phyloP scores from a whole-genome alignment of 1,140 invertebrate species.

The Caenorhabditis brenneri region DNA sequence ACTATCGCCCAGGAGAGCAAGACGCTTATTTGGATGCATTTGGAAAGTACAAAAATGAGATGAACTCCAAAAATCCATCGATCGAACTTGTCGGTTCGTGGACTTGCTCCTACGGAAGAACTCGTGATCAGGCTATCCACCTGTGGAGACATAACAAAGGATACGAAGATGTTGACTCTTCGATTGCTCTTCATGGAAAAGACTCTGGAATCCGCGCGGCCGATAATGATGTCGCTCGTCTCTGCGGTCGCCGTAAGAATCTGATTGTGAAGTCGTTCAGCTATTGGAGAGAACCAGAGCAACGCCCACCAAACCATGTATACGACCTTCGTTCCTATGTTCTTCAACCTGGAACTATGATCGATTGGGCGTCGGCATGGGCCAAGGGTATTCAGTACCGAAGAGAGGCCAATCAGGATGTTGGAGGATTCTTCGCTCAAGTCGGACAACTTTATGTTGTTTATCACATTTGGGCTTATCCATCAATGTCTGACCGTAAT shows the following conservation, averaged over 20 bases:
- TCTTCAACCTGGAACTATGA: conserved; percentile 69
- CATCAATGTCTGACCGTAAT: conserved; percentile 62
- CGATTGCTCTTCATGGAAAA: conserved; percentile 51
- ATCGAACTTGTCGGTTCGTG: conserved; percentile 66
- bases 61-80: conserved; percentile 50
- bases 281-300: conserved; percentile 68
- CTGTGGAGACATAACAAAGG: conserved; percentile 68
- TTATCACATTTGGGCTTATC: conserved; percentile 70
- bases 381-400: conserved; percentile 69
- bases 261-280: conserved; percentile 60
- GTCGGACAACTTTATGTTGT: conserved; percentile 69
- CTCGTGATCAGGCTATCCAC: conserved; percentile 69
- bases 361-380: conserved; percentile 71
- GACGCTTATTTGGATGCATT: conserved; percentile 61
- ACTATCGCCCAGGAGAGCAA: conserved; percentile 58
- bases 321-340: conserved; percentile 69
- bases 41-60: conserved; percentile 57
- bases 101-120: conserved; percentile 65
- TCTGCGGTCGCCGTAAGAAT: conserved; percentile 59
- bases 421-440: conserved; percentile 69
- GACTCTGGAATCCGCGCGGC: conserved; percentile 51
- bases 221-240: conserved; percentile 61
- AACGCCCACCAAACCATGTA: conserved; percentile 61
- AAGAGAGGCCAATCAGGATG: conserved; percentile 69
- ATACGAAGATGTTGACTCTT: conserved; percentile 59